Evolutionary conservation across 2,113 vertebrate species (phyloP).

Genomic region (Lethenteron reissneri): DNA sequence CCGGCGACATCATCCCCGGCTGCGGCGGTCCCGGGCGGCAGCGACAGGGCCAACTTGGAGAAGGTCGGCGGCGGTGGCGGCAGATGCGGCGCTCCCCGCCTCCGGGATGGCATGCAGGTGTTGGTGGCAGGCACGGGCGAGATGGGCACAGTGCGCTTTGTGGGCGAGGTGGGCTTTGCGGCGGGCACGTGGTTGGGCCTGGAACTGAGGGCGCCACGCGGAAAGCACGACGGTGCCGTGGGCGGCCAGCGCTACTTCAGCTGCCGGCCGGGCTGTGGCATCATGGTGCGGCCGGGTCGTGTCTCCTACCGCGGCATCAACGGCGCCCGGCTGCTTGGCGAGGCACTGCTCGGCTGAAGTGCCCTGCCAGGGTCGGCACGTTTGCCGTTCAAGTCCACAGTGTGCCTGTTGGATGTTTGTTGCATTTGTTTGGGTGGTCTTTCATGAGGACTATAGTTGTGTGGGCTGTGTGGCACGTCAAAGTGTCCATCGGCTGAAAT

Average conservation of each 20-base stretch:
- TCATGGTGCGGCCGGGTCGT: constrained; percentile 63
- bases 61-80: no score
- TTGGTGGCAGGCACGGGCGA: constrained; percentile 68
- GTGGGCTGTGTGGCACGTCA: no score
- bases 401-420: no score
- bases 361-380: no score
- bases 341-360: constrained; percentile 12
- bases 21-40: no score
- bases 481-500: no score
- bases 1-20: neutral
- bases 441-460: no score
- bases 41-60: no score
- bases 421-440: no score
- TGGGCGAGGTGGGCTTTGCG: constrained; percentile 63
- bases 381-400: no score
- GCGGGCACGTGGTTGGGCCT: constrained; percentile 68
- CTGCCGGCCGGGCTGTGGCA: constrained; percentile 46
- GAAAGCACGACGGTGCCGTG: constrained; percentile 66
- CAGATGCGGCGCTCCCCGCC: constrained; percentile 15
- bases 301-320: constrained; percentile 76
- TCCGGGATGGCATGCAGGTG: constrained; percentile 66
- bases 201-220: constrained; percentile 56
- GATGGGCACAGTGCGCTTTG: constrained; percentile 61
- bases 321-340: constrained; percentile 48
- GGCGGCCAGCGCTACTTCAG: constrained; percentile 57